A percentile compares a stretch with the other conserved stretches of the same genome.
Conservation (phyloP, 2,797 vertebrate species). For the Sebastes paucispinis region DNA sequence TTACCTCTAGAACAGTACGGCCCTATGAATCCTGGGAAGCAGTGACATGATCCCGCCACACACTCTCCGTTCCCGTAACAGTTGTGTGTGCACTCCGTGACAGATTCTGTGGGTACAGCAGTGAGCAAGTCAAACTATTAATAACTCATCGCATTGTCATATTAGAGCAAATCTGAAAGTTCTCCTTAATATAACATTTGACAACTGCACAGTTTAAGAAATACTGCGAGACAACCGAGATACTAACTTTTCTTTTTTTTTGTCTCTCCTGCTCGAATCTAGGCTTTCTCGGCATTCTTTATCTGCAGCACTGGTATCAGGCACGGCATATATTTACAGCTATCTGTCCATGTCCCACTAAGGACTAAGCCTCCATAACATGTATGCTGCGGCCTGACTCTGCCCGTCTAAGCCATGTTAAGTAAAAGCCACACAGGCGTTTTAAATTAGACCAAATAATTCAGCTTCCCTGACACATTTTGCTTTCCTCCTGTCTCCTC, state of each 20-base stretch:
- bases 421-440: slow-evolving; percentile 66
- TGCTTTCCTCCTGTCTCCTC: slow-evolving; percentile 36
- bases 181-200: slow-evolving; percentile 28
- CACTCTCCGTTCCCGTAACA: slow-evolving; percentile 99
- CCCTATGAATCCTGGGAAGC: slow-evolving; percentile 97
- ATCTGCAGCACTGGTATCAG: slow-evolving; percentile 39
- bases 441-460: slow-evolving; percentile 75
- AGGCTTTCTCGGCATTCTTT: slow-evolving; percentile 47
- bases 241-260: background rate
- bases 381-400: slow-evolving; percentile 30
- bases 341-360: slow-evolving; percentile 69
- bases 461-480: slow-evolving; percentile 65
- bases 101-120: slow-evolving; percentile 86
- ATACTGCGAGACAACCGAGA: slow-evolving; percentile 12
- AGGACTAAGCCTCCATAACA: slow-evolving; percentile 76
- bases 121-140: slow-evolving; percentile 47
- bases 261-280: slow-evolving; percentile 1
- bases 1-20: slow-evolving; percentile 97
- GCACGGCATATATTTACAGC: slow-evolving; percentile 66
- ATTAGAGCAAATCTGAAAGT: slow-evolving; percentile 33
- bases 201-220: slow-evolving; percentile 42
- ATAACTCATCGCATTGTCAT: slow-evolving; percentile 46
- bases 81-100: slow-evolving; percentile 96
- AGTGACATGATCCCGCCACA: slow-evolving; percentile 95
- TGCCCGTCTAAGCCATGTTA: slow-evolving; percentile 51